phyloP scores from a whole-genome alignment of 92 coral and sea anemone genomes.

The Palythoa caribaeorum region DNA sequence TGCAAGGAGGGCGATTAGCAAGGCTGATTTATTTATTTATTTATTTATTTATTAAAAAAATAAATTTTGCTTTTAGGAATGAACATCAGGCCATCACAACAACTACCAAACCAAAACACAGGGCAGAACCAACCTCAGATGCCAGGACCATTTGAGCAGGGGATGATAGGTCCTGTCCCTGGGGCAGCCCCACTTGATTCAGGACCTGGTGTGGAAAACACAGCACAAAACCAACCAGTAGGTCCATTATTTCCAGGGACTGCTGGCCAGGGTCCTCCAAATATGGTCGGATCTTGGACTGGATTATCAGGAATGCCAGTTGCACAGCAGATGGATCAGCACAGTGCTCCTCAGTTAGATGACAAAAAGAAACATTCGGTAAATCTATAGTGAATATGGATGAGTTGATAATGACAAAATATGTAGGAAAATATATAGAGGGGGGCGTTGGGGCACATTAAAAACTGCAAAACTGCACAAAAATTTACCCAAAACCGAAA shows the following conservation, averaged over 20 bases:
- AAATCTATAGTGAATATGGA: background rate
- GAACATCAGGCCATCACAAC: slow-evolving; percentile 30
- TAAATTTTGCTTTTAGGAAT: background rate
- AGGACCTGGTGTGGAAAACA: slow-evolving; percentile 11
- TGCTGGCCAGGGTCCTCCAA: slow-evolving; percentile 37
- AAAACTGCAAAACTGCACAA: no score
- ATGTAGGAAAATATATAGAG: background rate
- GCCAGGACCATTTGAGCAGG: slow-evolving; percentile 42
- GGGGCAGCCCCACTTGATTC: slow-evolving; percentile 28
- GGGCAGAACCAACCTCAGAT: background rate
- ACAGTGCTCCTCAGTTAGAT: slow-evolving; percentile 17
- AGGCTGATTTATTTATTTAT: no score
- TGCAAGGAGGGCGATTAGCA: no score
- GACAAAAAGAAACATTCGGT: slow-evolving; percentile 40
- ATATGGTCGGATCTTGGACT: slow-evolving; percentile 16
- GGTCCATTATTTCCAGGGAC: slow-evolving; percentile 17
- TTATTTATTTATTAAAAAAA: no score
- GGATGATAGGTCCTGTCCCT: slow-evolving; percentile 16
- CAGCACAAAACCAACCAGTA: slow-evolving; percentile 35
- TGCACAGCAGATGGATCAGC: slow-evolving; percentile 14
- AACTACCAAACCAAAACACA: slow-evolving; percentile 25
- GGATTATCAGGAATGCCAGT: slow-evolving; percentile 1
- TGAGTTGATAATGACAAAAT: background rate
- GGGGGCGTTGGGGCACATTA: no score
- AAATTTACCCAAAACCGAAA: no score